Percentiles rank a stretch among this genome's conserved stretches.
Conservation (phyloP, 2,113 vertebrate species). For the Elgaria multicarinata region DNA sequence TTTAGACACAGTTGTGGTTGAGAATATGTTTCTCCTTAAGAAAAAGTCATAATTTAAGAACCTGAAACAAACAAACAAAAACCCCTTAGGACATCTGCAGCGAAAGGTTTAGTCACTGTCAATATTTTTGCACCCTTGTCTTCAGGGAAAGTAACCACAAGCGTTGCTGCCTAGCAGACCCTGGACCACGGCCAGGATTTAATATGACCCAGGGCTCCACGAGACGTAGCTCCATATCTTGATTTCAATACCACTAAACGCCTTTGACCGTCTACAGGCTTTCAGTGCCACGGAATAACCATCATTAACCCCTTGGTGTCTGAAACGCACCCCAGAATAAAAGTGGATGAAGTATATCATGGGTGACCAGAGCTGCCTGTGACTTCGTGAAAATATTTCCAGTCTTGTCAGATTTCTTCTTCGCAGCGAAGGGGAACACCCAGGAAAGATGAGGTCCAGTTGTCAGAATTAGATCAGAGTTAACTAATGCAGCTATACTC, state of each 20-base stretch:
- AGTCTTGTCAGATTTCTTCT: conserved; percentile 59
- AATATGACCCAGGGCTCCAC: conserved; percentile 4
- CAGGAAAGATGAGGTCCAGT: conserved; percentile 44
- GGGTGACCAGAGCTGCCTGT: not conserved
- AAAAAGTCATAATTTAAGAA: conserved; percentile 9
- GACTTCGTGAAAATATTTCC: conserved; percentile 27
- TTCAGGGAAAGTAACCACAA: conserved; percentile 28
- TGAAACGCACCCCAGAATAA: not conserved
- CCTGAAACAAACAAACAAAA: conserved; percentile 23
- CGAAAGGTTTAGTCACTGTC: conserved; percentile 1
- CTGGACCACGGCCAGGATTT: not conserved
- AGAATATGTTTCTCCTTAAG: conserved; percentile 38
- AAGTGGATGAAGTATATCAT: no score
- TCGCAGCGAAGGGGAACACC: not conserved
- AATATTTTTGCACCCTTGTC: conserved; percentile 36
- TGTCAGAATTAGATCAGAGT: conserved; percentile 50
- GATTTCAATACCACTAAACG: not conserved
- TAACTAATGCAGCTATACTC: conserved; percentile 30
- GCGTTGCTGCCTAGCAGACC: not conserved
- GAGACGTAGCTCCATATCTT: not conserved
- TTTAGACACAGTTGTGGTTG: conserved; percentile 24
- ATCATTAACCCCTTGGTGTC: not conserved
- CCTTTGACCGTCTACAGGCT: not conserved
- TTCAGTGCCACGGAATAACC: not conserved
- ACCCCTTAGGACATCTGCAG: not conserved